Base-by-base conservation (phyloP, 2,888 invertebrate genomes). In the Pachliopta kotzebuea region DNA sequence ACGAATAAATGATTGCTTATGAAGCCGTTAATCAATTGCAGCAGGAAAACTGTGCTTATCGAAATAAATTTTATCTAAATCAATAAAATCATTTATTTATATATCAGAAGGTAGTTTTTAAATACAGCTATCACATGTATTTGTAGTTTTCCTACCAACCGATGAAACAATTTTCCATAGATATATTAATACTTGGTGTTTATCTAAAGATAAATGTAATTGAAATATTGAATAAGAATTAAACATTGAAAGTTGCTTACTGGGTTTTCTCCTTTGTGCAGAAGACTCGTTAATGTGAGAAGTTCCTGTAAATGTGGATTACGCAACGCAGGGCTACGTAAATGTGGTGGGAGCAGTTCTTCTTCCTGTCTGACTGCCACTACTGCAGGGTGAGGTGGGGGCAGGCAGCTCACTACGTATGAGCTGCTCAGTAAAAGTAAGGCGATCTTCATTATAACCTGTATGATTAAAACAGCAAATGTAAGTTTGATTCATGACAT, bases 251-350 rank as follows among this genome's bases (percentile, higher is more conserved):
- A 45, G 18, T 45, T 45, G 45, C 78, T 72, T 80, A 94, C 94
- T 77, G 92, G 82, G 68, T 86, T 85, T 76, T 95, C 94, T 45
- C 94, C 94, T 18, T 93, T 91, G 56, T 93, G 94, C 66, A 94
- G 87, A 80, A 94, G 89, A 71, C 94, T 94, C 49, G 91, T 88
- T 57, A 93, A 77, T 1, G 93, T 93, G 52, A 94, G 74, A 0
- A 93, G 84, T 60, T 92, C 85, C 49, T 90, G 84, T 11, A 94
- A 86, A 61, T 92, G 83, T 0, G 93, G 93, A 66, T 94, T 93
- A 70, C 91, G 92, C 60, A 94, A 90, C 29, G 94, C 94, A 0
- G 92, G 93, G 76, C 93, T 94, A 63, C 92, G 84, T 26, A 93
- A 80, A 66, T 93, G 84, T n/a, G 85, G 83, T 1, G 94, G 94